Evolutionary conservation across 2,113 vertebrate species (phyloP), one percentile per base, ranked within the genome.

Genomic region (Hystrix brachyura): DNA sequence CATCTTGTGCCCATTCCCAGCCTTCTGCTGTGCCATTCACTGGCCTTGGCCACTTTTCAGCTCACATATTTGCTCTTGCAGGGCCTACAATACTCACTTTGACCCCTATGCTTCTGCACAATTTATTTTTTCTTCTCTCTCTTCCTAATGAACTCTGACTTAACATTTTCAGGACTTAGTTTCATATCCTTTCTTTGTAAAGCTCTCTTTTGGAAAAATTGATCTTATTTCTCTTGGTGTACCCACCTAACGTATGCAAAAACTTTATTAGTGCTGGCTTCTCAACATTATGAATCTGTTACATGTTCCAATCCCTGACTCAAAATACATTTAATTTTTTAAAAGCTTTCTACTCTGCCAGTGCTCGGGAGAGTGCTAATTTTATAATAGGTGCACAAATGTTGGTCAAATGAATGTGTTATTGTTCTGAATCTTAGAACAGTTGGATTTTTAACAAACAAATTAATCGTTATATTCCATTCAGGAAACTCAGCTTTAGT

Each of bases 231-330:
- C 27, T 78, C 46, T 67, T 51, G 38, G 21, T 51, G 3, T 71
- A 79, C 12, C 17, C 46, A 65, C 3, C 87, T 4, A 60, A 14
- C 19, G 2, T 78, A 76, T 46, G 19, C 12, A 87, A 57, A 82
- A 87, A n/a, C 19, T 83, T 19, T 83, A 53, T 51, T 90, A 90
- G 43, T 14, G n/a, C 51, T 10, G 78, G 46, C 15, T 87, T 97
- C 64, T n/a, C 51, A 87, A 59, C 19, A 65, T 95, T 90, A 87
- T 64, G 95, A 72, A 80, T 80, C 83, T 84, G 38, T 71, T 64
- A 71, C 5, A 51, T 57, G 25, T 71, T 84, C 25, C 19, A 87
- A 82, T 43, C 46, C 53, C 46, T 79, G 14, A 91, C 38, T 59
- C 60, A 29, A 94, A 83, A 88, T 14, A 79, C 17, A 79, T 59